Percentiles rank a stretch among this genome's conserved stretches.
Conservation (phyloP, 2,797 vertebrate species). For the Bryconaethiops microstoma region DNA sequence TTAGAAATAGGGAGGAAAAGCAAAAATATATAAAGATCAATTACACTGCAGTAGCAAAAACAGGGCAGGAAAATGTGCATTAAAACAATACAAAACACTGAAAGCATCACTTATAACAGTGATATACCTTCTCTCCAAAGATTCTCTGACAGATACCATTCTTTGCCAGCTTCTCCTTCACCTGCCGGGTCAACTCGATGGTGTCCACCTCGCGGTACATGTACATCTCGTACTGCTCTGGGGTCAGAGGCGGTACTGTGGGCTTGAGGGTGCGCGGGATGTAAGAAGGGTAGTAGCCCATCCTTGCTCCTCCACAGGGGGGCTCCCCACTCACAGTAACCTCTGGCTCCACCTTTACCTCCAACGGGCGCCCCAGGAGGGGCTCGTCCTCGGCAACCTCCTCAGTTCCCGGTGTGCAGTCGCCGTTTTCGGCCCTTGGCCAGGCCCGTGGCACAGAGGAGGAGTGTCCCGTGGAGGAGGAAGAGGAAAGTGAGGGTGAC, state of each 20-base stretch:
- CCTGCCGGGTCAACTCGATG: conserved; percentile 93
- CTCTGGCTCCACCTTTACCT: conserved; percentile 86
- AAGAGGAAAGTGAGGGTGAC: conserved; percentile 92
- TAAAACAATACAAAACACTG: not conserved
- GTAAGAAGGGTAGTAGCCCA: conserved; percentile 88
- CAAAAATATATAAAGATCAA: not conserved
- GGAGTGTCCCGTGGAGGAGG: conserved; percentile 80
- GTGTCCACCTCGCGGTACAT: conserved; percentile 99
- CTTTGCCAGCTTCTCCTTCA: conserved; percentile 98
- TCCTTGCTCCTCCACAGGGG: conserved; percentile 70
- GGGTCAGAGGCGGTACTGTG: conserved; percentile 93
- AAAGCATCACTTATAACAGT: not conserved
- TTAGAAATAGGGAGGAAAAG: not conserved
- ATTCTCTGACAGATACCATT: conserved; percentile 99
- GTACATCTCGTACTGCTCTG: conserved; percentile 98
- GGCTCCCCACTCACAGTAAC: conserved; percentile 71
- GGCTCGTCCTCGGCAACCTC: conserved; percentile 72
- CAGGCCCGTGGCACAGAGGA: conserved; percentile 83
- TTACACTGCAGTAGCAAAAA: not conserved
- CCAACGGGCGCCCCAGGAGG: conserved; percentile 71
- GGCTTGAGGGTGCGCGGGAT: conserved; percentile 92
- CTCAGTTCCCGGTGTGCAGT: conserved; percentile 71
- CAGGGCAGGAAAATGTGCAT: not conserved
- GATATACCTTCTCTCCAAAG: conserved; percentile 95
- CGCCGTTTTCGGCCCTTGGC: conserved; percentile 81